Conservation (phyloP, 2,113 vertebrate genomes). For the Trichomycterus rosablanca region DNA sequence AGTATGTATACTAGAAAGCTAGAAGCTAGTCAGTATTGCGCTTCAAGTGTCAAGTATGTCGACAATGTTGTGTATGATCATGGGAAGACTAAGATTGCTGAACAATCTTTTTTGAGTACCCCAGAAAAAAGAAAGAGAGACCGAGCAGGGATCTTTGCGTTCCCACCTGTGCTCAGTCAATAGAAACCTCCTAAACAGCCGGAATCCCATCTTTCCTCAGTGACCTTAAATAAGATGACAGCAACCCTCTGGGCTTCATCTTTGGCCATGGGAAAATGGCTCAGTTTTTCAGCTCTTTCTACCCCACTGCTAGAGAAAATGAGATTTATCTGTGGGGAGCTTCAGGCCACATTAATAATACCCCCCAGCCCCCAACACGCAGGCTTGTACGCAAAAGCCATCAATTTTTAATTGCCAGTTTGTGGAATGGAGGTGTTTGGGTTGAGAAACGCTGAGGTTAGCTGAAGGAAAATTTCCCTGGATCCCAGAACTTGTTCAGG, state of each 20-base stretch:
- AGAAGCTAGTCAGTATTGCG: too few species aligned
- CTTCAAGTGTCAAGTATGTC: slow-evolving; percentile 23
- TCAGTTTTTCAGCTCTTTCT: slow-evolving; percentile 61
- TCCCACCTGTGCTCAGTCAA: slow-evolving; percentile 61
- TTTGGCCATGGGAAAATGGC: slow-evolving; percentile 65
- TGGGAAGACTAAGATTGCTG: slow-evolving; percentile 11
- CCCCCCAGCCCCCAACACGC: slow-evolving; percentile 61
- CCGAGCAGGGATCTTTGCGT: slow-evolving; percentile 44
- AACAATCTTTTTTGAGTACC: slow-evolving; percentile 9
- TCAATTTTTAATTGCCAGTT: slow-evolving; percentile 71
- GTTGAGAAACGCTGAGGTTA: slow-evolving; percentile 51
- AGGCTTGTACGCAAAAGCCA: slow-evolving; percentile 55
- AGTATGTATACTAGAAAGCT: too few species aligned
- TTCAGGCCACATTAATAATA: slow-evolving; percentile 62
- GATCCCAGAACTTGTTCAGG: too few species aligned
- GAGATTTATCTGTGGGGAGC: slow-evolving; percentile 71
- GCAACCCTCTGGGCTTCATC: slow-evolving; percentile 67
- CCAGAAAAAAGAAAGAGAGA: slow-evolving; percentile 55
- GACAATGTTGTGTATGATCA: neutral
- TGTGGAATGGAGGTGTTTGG: slow-evolving; percentile 51
- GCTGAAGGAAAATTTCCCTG: slow-evolving; percentile 50
- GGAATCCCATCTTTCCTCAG: slow-evolving; percentile 68
- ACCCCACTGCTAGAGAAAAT: slow-evolving; percentile 71
- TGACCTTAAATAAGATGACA: slow-evolving; percentile 76
- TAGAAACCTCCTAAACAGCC: slow-evolving; percentile 65